Percentiles rank a stretch among this genome's conserved stretches.
phyloP scores from a whole-genome alignment of 2,797 vertebrate genomes.

The Paguma larvata region DNA sequence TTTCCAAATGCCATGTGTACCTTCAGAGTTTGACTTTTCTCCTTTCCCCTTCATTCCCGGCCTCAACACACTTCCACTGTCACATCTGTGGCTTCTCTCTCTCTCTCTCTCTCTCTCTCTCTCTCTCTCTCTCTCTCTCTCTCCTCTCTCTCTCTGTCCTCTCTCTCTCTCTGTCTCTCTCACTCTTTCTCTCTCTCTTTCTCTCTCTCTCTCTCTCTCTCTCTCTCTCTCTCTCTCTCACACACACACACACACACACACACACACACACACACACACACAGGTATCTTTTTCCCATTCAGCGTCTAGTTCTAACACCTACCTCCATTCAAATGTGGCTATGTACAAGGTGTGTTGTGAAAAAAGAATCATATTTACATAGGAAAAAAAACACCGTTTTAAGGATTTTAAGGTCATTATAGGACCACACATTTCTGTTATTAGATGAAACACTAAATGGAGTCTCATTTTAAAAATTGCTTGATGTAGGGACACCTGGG shows the following conservation, averaged over 20 bases:
- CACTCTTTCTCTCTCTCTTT: too few relatives aligned
- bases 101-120: too few relatives aligned
- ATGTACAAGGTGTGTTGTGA: not conserved
- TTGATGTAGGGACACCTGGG: not conserved
- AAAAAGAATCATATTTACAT: not conserved
- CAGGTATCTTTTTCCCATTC: not conserved
- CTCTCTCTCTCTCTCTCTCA: too few relatives aligned
- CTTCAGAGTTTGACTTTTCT: not conserved
- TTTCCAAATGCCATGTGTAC: not conserved
- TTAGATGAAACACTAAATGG: not conserved
- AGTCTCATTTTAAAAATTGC: slow-evolving; percentile 42
- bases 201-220: too few relatives aligned
- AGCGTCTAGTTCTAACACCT: not conserved
- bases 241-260: not conserved
- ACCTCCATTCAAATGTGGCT: not conserved
- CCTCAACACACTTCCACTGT: not conserved
- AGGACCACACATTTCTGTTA: not conserved
- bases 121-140: too few relatives aligned
- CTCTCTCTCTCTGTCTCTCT: too few relatives aligned
- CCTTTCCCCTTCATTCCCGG: not conserved
- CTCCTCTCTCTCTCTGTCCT: too few relatives aligned
- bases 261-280: not conserved
- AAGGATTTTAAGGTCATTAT: not conserved
- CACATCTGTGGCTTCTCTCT: not conserved
- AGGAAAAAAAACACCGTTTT: not conserved